These are phyloP conservation scores for Falco naumanni DNA, from an alignment of 2,797 vertebrate species.

Conservation along the genomic window DNA sequence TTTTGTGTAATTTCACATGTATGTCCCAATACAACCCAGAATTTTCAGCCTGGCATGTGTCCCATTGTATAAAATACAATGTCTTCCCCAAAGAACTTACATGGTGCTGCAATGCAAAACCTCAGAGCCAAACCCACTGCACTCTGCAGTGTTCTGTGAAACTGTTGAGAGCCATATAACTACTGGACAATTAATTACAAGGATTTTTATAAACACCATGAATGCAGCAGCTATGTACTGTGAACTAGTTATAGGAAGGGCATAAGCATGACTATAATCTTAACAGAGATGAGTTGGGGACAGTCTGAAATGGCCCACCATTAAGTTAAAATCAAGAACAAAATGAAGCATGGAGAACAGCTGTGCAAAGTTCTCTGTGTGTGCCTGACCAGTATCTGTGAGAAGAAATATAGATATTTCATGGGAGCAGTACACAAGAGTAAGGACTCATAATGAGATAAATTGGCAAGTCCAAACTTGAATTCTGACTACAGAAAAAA, in stretches of 20 bases:
- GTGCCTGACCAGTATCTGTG: not conserved
- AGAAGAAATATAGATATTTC: not conserved
- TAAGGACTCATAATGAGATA: not conserved
- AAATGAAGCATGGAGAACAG: not conserved
- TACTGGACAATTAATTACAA: not conserved
- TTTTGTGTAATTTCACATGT: not conserved
- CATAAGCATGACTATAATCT: not conserved
- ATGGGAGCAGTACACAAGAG: not conserved
- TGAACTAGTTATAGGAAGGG: not conserved
- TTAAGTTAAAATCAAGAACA: not conserved
- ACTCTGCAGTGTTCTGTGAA: not conserved
- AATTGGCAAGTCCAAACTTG: not conserved
- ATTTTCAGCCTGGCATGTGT: not conserved
- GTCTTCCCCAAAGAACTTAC: not conserved
- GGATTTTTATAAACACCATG: not conserved
- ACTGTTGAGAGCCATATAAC: not conserved
- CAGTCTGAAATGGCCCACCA: not conserved
- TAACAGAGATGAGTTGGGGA: not conserved
- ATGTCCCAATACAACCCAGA: not conserved
- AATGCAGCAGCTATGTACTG: not conserved
- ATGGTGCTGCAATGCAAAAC: not conserved
- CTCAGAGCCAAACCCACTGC: not conserved
- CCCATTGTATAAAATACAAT: not conserved
- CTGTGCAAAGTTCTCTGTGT: rapidly evolving
- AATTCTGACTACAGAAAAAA: not conserved